These are phyloP conservation scores for Eriocheir sinensis DNA, from an alignment of 1,140 invertebrate species.

Conservation along the genomic window DNA sequence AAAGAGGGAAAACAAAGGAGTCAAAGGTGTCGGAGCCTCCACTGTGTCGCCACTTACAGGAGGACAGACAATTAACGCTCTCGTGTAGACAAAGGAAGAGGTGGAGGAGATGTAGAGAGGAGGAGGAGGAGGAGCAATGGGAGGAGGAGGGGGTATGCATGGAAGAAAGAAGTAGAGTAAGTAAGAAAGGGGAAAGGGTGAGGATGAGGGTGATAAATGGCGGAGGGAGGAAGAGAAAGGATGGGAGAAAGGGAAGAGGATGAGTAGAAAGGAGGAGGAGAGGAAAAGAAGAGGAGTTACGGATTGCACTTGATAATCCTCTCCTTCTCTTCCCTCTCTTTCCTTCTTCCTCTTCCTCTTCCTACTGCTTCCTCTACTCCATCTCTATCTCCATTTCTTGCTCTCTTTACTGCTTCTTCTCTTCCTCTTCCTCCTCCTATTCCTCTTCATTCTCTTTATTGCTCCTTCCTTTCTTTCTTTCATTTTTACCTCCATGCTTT, in stretches of 20 bases:
- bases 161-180: neutral
- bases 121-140: too few relatives aligned
- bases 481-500: neutral
- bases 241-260: neutral
- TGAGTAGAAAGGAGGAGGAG: neutral
- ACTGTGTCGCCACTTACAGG: too few relatives aligned
- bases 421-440: neutral
- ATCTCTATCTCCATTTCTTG: neutral
- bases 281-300: neutral
- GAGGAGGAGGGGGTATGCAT: too few relatives aligned
- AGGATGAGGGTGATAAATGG: neutral
- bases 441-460: neutral
- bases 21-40: too few relatives aligned
- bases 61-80: too few relatives aligned
- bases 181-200: neutral
- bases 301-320: neutral
- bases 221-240: neutral
- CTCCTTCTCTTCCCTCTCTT: neutral
- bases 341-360: slow-evolving; percentile 25
- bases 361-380: neutral
- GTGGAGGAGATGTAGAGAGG: too few relatives aligned
- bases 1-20: too few relatives aligned
- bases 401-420: neutral
- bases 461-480: neutral
- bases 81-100: too few relatives aligned